These are phyloP conservation scores for Felis chaus DNA, from an alignment of 2,113 vertebrate species.

Conservation along the genomic window DNA sequence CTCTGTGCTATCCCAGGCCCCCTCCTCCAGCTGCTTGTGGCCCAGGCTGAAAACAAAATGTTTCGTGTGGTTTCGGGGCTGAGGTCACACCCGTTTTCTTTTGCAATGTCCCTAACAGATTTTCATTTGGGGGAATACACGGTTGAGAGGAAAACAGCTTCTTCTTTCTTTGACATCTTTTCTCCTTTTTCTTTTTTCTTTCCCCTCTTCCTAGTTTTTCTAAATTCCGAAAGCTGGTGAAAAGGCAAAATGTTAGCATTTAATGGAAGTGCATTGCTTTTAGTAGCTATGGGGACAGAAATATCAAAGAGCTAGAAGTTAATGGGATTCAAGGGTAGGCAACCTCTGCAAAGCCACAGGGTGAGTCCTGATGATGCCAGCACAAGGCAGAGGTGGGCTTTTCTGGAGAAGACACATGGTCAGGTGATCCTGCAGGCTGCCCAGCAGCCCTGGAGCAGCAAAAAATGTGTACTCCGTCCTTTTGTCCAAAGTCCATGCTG, in stretches of 20 bases:
- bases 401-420: neutral
- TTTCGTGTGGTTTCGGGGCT: constrained; percentile 52
- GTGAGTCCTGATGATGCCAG: neutral
- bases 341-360: neutral
- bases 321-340: neutral
- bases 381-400: neutral
- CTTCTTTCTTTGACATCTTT: neutral
- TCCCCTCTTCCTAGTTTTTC: neutral
- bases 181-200: neutral
- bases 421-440: neutral
- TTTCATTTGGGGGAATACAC: neutral
- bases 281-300: neutral
- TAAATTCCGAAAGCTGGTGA: neutral
- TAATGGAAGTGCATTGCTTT: neutral
- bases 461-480: neutral
- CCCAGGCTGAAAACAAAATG: constrained; percentile 20
- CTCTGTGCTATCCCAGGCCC: neutral
- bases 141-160: constrained; percentile 2
- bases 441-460: neutral
- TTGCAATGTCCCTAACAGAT: neutral
- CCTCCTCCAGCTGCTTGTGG: constrained; percentile 13
- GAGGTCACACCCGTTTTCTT: neutral
- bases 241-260: constrained; percentile 11
- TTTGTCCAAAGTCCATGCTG: neutral
- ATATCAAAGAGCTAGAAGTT: neutral